phyloP scores from a whole-genome alignment of 1,140 invertebrate genomes.

The Calycopis cecrops region DNA sequence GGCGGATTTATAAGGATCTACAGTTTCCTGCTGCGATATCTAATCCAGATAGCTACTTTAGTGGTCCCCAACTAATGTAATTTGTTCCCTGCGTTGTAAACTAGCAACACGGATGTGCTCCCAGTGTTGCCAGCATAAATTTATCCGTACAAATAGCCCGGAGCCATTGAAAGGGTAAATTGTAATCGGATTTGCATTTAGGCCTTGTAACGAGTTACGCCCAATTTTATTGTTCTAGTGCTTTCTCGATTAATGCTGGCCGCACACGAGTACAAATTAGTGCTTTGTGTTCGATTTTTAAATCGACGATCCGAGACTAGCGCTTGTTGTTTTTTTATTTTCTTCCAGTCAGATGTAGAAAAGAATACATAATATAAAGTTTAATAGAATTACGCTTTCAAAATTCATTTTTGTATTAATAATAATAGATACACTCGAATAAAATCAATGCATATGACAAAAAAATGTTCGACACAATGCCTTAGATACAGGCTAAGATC shows the following conservation, averaged over 20 bases:
- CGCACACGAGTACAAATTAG: too few species aligned
- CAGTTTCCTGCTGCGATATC: slow-evolving; percentile 51
- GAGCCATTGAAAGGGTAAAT: slow-evolving; percentile 10
- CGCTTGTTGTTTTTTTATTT: not conserved
- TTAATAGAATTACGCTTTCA: too few species aligned
- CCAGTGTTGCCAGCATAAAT: slow-evolving; percentile 16
- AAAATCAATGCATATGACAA: too few species aligned
- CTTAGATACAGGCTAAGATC: too few species aligned
- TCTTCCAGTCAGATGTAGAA: too few species aligned
- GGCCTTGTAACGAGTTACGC: not conserved
- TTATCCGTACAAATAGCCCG: slow-evolving; percentile 15
- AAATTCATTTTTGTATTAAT: too few species aligned
- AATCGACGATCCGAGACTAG: too few species aligned
- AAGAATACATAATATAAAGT: too few species aligned
- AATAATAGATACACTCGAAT: too few species aligned
- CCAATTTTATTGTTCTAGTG: slow-evolving; percentile 1
- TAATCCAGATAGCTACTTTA: slow-evolving; percentile 38
- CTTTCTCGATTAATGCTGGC: not conserved
- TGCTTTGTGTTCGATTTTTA: too few species aligned
- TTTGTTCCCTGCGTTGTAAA: slow-evolving; percentile 29
- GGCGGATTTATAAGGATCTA: slow-evolving; percentile 68
- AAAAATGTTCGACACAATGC: too few species aligned
- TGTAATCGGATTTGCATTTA: slow-evolving; percentile 11
- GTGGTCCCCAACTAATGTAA: slow-evolving; percentile 35
- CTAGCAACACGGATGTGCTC: slow-evolving; percentile 15